Evolutionary conservation across 2,888 invertebrate species (phyloP), one percentile per base, ranked within the genome.

Genomic region (Dicycla oo): DNA sequence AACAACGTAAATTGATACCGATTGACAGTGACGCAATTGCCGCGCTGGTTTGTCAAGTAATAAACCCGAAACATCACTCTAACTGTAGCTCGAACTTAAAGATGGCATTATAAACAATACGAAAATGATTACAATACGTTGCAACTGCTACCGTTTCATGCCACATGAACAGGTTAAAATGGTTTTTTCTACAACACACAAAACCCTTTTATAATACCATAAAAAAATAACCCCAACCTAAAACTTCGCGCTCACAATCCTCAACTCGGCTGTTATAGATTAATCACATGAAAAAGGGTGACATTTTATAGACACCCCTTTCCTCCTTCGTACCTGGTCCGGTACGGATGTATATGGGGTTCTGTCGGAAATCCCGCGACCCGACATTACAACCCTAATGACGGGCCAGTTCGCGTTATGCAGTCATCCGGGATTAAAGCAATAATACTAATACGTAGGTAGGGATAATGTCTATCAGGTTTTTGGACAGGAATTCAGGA

Each of bases 201-300:
- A 70, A 70, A 26, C 47, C 45, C 34, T 20, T 38, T 43, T 38
- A 20, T 4, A 64, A 51, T 18, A 51, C 47, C n/a, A 45, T 49
- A 58, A 66, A 54, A 34, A 66, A 75, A 64, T n/a, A 57, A 47
- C 58, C 70, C 57, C 49, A n/a, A 49, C 26, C 58, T 61, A 75
- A 74, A 82, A 74, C 57, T 79, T 74, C 34, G 15, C 53, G 26
- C 23, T 23, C 51, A 57, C 56, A 75, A 72, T 68, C 58, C 70
- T 57, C 23, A 73, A 66, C 65, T 60, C 61, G 34, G 60, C 43
- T 71, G 65, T 71, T 3, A 77, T 79, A 83, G 69, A 85, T 84
- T 85, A 85, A 84, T 84, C 73, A 84, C 69, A 68, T 58, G 82
- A 76, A 84, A 80, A 84, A 83, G 83, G 80, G 62, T 23, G 81